Evolutionary conservation across 2,888 invertebrate genomes (phyloP), one percentile per base, ranked within the genome.

Genomic region (Cartodere bifasciata): DNA sequence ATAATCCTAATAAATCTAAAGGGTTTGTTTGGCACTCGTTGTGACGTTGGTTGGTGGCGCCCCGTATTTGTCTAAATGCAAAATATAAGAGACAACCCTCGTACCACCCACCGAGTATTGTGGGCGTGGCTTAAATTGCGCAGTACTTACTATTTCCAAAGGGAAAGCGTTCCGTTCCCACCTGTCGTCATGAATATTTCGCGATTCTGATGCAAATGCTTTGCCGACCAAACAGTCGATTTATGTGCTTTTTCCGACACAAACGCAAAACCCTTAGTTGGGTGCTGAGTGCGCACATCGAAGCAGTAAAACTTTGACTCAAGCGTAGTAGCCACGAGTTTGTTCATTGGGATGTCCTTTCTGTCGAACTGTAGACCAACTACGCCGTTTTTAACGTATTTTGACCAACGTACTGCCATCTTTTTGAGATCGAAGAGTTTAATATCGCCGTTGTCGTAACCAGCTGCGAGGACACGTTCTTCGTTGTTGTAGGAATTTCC

Each of bases 361-460:
- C 94, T 70, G 55, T 95, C 94, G 57, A 95, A 95, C 55, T 95
- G 88, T 16, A 86, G 45, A 12, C 73, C 70, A 47, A 91, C 92
- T 67, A 75, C 77, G 44, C 94, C 94, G 67, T 92, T 92, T 53
- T 84, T 86, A 23, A 92, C 63, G 56, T 91, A 88, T 28, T 81
- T 81, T 52, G 94, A 91, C 92, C 92, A 95, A 48, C 76, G 65
- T 0, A 91, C 60, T 1, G 74, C 65, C 79, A 92, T 84, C 4
- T 75, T 74, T 36, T 80, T 71, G 14, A 95, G 64, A 56, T 95
- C 92, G 55, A 88, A 94, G 62, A 95, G 71, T 61, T 94, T 95
- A 2, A 95, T 60, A 52, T 95, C 95, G 0, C 95, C 95, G 56
- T 95, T 95, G 52, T 95, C 94, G 50, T 92, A 95, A 2, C 95